phyloP scores from a whole-genome alignment of 2,888 invertebrate genomes.

The Polydesmus complanatus region DNA sequence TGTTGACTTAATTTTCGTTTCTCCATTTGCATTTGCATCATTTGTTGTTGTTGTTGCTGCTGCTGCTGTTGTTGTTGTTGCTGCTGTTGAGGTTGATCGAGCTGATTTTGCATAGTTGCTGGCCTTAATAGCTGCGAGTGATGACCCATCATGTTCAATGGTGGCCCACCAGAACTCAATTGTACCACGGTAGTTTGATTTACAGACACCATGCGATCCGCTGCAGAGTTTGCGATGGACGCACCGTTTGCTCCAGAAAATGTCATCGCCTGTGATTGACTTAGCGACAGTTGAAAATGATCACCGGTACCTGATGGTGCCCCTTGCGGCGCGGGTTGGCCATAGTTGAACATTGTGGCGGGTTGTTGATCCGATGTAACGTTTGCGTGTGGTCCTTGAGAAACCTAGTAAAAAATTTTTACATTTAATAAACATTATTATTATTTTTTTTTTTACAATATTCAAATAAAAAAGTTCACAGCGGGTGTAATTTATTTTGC shows the following conservation, averaged over 20 bases:
- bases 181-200: neutral
- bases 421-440: slow-evolving; percentile 32
- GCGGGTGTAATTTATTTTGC: too few relatives aligned
- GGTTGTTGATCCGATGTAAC: slow-evolving; percentile 7
- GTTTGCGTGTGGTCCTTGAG: slow-evolving; percentile 51
- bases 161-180: neutral
- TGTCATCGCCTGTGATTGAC: slow-evolving; percentile 46
- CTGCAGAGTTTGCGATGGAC: slow-evolving; percentile 41
- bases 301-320: slow-evolving; percentile 16
- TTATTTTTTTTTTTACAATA: slow-evolving; percentile 50
- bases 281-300: slow-evolving; percentile 5
- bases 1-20: neutral
- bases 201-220: slow-evolving; percentile 22
- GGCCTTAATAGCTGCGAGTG: slow-evolving; percentile 32
- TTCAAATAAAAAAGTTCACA: slow-evolving; percentile 43
- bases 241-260: slow-evolving; percentile 53
- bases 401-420: slow-evolving; percentile 45
- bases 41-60: slow-evolving; percentile 4
- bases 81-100: slow-evolving; percentile 36
- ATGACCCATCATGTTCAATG: slow-evolving; percentile 5
- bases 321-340: slow-evolving; percentile 18
- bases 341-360: slow-evolving; percentile 15
- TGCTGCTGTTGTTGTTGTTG: slow-evolving; percentile 45
- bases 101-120: slow-evolving; percentile 29
- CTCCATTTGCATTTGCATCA: neutral